These are phyloP conservation scores for Falco berigora DNA, from an alignment of 2,797 vertebrate species.

Conservation along the genomic window DNA sequence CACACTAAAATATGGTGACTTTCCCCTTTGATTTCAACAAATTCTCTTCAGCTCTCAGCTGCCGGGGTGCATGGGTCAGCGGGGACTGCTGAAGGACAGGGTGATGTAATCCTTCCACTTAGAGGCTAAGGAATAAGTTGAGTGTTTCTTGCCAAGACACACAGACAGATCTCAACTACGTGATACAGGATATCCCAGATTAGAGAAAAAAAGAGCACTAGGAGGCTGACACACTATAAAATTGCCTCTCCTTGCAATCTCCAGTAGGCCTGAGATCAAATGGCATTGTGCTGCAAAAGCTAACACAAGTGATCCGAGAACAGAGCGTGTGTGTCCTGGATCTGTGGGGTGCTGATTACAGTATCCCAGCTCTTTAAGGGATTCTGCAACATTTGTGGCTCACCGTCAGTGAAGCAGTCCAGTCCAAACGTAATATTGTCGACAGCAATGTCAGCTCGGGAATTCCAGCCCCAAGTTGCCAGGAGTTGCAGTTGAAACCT, in stretches of 20 bases:
- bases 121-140: neutral
- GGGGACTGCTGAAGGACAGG: neutral
- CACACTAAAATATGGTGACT: neutral
- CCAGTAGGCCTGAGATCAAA: neutral
- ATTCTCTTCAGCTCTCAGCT: neutral
- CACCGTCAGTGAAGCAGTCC: conserved; percentile 81
- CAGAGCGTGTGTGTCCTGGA: fast-evolving
- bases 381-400: neutral
- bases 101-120: conserved; percentile 1
- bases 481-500: conserved; percentile 83
- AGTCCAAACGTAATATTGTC: conserved; percentile 83
- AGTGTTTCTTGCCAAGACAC: neutral
- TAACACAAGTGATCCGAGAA: neutral
- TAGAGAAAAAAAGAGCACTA: neutral
- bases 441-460: conserved; percentile 81
- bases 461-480: conserved; percentile 79
- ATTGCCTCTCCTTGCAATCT: neutral
- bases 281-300: neutral
- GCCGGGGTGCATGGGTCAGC: neutral
- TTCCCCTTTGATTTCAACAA: neutral
- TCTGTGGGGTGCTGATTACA: neutral
- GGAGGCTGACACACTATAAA: neutral
- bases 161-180: neutral
- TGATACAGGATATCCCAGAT: neutral
- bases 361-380: neutral